phyloP scores from a whole-genome alignment of 2,113 vertebrate genomes.

The Syngnathoides biaculeatus region DNA sequence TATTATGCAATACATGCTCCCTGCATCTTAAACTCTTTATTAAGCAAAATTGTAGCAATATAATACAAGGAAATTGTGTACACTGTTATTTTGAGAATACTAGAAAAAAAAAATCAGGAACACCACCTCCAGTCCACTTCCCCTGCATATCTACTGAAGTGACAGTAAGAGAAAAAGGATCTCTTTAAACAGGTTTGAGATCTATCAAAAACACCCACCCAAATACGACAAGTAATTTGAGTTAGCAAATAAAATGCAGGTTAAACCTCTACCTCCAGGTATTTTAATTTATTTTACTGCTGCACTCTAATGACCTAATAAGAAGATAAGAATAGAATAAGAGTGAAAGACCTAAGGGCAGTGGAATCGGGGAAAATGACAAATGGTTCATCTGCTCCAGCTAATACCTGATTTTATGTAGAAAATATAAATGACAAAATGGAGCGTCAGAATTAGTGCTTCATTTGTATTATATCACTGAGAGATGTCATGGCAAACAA shows the following conservation, averaged over 20 bases:
- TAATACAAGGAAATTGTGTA: neutral
- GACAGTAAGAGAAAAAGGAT: neutral
- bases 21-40: neutral
- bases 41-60: neutral
- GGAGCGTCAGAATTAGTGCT: neutral
- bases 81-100: neutral
- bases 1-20: neutral
- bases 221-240: neutral
- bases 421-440: neutral
- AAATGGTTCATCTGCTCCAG: neutral
- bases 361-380: neutral
- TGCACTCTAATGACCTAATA: neutral
- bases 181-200: neutral
- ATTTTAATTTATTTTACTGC: neutral
- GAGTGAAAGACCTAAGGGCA: neutral
- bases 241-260: neutral
- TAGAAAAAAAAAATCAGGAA: neutral
- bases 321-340: slow-evolving; percentile 3
- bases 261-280: neutral
- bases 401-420: neutral
- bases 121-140: neutral
- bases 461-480: neutral
- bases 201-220: neutral
- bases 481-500: neutral
- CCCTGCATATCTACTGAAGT: neutral